Percentiles rank a stretch among this genome's conserved stretches.
Conservation (phyloP, 2,113 vertebrate species). For the Melanotaenia duboulayi region DNA sequence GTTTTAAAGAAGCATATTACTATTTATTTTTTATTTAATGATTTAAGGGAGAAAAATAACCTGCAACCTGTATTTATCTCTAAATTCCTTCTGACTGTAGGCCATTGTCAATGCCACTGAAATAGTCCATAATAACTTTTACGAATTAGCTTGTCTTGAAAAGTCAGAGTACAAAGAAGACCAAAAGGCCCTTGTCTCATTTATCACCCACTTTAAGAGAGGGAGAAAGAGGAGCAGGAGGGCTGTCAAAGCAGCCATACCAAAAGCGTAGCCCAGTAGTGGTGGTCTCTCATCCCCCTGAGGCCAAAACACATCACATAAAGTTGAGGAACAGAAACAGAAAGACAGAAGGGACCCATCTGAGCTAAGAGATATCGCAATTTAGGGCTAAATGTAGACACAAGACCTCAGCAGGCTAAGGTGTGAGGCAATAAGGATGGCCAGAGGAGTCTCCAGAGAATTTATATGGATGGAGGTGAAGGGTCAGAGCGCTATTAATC, state of each 20-base stretch:
- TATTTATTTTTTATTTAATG: neutral
- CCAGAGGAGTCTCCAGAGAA: constrained; percentile 66
- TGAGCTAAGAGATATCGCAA: constrained; percentile 44
- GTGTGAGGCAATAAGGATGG: constrained; percentile 47
- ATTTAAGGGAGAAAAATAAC: neutral
- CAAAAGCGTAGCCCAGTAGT: constrained; percentile 49
- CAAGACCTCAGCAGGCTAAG: constrained; percentile 6
- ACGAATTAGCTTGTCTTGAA: constrained; percentile 79
- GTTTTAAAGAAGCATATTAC: neutral
- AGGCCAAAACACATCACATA: constrained; percentile 48
- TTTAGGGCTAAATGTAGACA: constrained; percentile 38
- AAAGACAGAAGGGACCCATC: constrained; percentile 12
- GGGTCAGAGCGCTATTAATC: constrained; percentile 83
- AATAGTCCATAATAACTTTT: constrained; percentile 70
- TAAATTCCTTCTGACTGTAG: constrained; percentile 59
- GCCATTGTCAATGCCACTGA: constrained; percentile 69
- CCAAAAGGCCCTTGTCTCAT: constrained; percentile 80
- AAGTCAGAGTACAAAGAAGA: constrained; percentile 76
- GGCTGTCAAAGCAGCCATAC: constrained; percentile 66
- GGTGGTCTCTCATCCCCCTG: constrained; percentile 63
- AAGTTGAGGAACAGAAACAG: constrained; percentile 45
- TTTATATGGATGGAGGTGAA: constrained; percentile 77
- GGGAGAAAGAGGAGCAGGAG: constrained; percentile 45
- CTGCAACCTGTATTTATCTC: constrained; percentile 7
- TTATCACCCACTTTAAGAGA: constrained; percentile 80